A percentile compares a stretch with the other conserved stretches of the same genome.
These are phyloP conservation scores for Drosophila lacicola DNA, from an alignment of 2,888 invertebrate species.

Conservation along the genomic window DNA sequence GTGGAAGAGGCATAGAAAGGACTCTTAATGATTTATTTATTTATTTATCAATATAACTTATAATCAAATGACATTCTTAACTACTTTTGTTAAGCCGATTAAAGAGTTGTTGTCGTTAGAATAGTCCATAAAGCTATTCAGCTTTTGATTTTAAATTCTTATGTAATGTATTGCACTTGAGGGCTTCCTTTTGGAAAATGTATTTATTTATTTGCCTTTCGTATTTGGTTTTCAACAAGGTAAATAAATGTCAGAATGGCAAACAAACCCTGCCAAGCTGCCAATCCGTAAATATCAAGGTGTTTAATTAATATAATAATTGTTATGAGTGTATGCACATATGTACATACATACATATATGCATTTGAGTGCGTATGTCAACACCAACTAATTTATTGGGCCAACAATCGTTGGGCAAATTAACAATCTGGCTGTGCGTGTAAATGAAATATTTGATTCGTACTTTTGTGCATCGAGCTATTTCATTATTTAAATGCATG, in stretches of 20 bases:
- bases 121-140: too few species aligned
- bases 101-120: too few species aligned
- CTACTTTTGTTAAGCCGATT: too few species aligned
- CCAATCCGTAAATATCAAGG: not conserved
- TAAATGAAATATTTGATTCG: constrained; percentile 23
- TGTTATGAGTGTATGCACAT: not conserved
- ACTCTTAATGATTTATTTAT: too few species aligned
- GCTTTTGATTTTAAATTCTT: too few species aligned
- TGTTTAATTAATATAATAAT: constrained; percentile 2
- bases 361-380: not conserved
- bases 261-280: not conserved
- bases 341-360: not conserved
- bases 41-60: too few species aligned
- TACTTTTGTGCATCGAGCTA: not conserved
- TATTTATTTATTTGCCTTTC: not conserved
- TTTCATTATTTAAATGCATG: not conserved
- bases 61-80: too few species aligned
- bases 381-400: constrained; percentile 26
- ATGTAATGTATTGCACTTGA: too few species aligned
- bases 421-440: constrained; percentile 1
- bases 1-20: not conserved
- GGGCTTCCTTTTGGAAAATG: not conserved
- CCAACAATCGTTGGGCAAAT: constrained; percentile 14
- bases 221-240: not conserved
- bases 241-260: not conserved